A percentile compares a stretch with the other conserved stretches of the same genome.
phyloP scores from a whole-genome alignment of 1,140 invertebrate species.

The Hesperophylax magnus region DNA sequence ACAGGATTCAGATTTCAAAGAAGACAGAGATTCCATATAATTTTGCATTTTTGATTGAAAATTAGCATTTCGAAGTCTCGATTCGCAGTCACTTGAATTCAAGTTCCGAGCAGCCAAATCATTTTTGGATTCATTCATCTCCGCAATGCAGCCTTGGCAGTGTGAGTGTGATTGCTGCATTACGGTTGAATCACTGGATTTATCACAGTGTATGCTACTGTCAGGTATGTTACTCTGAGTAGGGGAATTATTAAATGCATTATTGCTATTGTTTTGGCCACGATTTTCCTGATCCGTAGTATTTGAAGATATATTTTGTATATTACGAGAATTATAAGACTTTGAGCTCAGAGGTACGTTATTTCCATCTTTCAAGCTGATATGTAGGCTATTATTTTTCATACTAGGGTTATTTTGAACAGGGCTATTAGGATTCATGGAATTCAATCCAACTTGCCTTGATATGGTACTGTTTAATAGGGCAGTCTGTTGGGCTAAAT shows the following conservation, averaged over 20 bases:
- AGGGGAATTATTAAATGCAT: conserved; percentile 52
- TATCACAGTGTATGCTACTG: conserved; percentile 71
- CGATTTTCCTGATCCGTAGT: conserved; percentile 37
- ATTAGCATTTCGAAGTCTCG: conserved; percentile 47
- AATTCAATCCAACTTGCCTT: conserved; percentile 75
- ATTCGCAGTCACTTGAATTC: conserved; percentile 47
- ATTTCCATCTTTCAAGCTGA: conserved; percentile 28
- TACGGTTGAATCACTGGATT: conserved; percentile 62
- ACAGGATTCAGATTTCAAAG: conserved; percentile 44
- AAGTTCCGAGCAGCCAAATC: conserved; percentile 29
- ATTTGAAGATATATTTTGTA: conserved; percentile 4
- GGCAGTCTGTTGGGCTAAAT: conserved; percentile 88
- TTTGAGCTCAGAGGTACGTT: conserved; percentile 44
- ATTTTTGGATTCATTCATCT: conserved; percentile 56
- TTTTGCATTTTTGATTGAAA: conserved; percentile 53
- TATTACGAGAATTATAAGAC: conserved; percentile 32
- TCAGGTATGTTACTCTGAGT: conserved; percentile 70
- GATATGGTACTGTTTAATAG: conserved; percentile 87
- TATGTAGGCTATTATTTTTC: conserved; percentile 46
- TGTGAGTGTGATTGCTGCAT: conserved; percentile 65
- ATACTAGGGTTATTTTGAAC: conserved; percentile 46
- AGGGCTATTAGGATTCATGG: conserved; percentile 64
- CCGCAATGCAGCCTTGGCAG: conserved; percentile 65
- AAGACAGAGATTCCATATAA: conserved; percentile 53
- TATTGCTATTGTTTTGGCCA: conserved; percentile 28